Conservation (phyloP, 2,113 vertebrate species). For the Carlito syrichta region DNA sequence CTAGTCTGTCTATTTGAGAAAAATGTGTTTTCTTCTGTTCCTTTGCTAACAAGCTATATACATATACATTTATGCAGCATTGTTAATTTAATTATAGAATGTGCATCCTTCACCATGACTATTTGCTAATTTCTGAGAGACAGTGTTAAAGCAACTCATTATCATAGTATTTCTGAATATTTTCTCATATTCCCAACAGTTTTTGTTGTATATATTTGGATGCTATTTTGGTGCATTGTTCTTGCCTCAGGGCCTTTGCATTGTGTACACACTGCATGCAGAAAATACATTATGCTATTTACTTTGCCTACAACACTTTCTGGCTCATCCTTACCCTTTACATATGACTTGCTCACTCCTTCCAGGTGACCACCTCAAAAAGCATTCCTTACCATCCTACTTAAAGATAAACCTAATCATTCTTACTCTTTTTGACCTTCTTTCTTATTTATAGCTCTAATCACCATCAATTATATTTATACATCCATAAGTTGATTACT, state of each 20-base stretch:
- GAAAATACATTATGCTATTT: neutral
- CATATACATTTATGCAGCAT: neutral
- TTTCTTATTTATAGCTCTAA: neutral
- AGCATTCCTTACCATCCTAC: neutral
- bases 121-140: neutral
- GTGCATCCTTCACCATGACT: neutral
- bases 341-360: neutral
- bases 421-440: neutral
- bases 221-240: neutral
- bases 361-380: neutral
- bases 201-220: neutral
- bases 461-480: neutral
- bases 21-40: neutral
- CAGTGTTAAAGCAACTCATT: neutral
- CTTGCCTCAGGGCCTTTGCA: neutral
- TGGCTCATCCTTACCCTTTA: rapidly evolving
- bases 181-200: neutral
- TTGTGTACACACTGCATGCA: rapidly evolving
- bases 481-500: neutral
- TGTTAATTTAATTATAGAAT: neutral
- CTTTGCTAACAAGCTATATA: neutral
- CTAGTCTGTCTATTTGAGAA: neutral
- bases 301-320: neutral
- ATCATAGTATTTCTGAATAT: neutral
- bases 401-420: neutral